Percentiles rank a stretch among this genome's conserved stretches.
Evolutionary conservation across 1,140 invertebrate species (phyloP).

Genomic region (Anthonomus grandis): DNA sequence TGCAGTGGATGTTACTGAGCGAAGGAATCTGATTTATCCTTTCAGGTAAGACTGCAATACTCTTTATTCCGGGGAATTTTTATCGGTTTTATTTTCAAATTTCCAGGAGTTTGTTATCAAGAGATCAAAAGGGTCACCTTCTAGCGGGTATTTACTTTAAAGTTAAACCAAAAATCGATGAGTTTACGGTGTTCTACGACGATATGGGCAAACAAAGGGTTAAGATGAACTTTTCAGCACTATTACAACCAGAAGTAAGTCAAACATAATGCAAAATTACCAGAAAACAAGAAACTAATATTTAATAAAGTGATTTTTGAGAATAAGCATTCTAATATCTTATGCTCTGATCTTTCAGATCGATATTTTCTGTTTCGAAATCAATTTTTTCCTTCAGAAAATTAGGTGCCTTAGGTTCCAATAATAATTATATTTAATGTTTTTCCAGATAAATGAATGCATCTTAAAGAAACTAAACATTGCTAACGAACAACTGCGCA

Average conservation of each 20-base stretch:
- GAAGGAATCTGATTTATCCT: slow-evolving; percentile 84
- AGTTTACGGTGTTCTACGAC: slow-evolving; percentile 79
- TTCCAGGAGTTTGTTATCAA: slow-evolving; percentile 66
- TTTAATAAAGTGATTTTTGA: no score
- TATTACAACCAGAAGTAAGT: slow-evolving; percentile 62
- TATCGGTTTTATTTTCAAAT: no score
- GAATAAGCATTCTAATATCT: no score
- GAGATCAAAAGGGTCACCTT: slow-evolving; percentile 76
- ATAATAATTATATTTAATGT: slow-evolving; percentile 13
- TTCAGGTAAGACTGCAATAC: slow-evolving; percentile 53
- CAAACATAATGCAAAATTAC: no score
- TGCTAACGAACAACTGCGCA: slow-evolving; percentile 68
- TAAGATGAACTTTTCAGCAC: slow-evolving; percentile 68
- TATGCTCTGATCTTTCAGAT: no score
- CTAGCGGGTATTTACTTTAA: slow-evolving; percentile 83
- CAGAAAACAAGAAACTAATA: no score
- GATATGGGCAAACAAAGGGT: slow-evolving; percentile 61
- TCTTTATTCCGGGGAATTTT: no score
- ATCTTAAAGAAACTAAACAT: slow-evolving; percentile 60
- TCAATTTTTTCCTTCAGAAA: background rate
- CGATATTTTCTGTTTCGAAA: no score
- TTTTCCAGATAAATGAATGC: slow-evolving; percentile 60
- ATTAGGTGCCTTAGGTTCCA: background rate
- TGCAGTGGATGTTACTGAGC: slow-evolving; percentile 79
- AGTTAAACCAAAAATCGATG: slow-evolving; percentile 57